Evolutionary conservation across 2,888 invertebrate species (phyloP), one percentile per base, ranked within the genome.

Genomic region (Cantharis rustica): DNA sequence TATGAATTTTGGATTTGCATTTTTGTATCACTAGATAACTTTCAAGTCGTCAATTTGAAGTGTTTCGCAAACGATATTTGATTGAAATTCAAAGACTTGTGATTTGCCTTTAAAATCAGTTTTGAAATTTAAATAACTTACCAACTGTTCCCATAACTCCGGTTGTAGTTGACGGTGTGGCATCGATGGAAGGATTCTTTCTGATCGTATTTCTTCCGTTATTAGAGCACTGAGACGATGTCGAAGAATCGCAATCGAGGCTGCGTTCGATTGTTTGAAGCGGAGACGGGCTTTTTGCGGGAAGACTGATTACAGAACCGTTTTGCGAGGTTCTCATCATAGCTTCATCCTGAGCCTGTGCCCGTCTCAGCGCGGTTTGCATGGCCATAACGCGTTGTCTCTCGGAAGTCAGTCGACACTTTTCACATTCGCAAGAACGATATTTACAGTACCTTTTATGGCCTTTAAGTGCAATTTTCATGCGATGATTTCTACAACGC

Each of bases 381-480:
- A 91, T 89, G 76, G 97, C 97, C 97, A 97, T 97, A 75, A 96
- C 95, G 16, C 94, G 90, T 88, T 97, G 97, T 68, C 97, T 89
- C 85, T 96, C 96, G 0, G 95, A 95, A 0, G 97, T 96, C 75
- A 96, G 89, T 79, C 93, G 92, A 87, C 98, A 98, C 89, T 95
- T 95, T 81, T 94, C 93, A 89, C 98, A 98, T 78, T 90, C 92
- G 89, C 97, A 97, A 86, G 92, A 91, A 80, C 95, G 93, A 89
- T 91, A 97, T 85, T 93, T 92, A 91, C 98, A 98, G 89, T 96
- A 96, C 27, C 96, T 91, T 88, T 98, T 98, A 90, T 98, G 98
- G 15, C 96, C 97, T 88, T 96, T 96, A 80, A 97, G 91, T 88
- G 93, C 93, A 81, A 96, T 94, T 87, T 95, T 95, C 85, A 95